Evolutionary conservation across 2,113 vertebrate species (phyloP).

Genomic region (Platichthys flesus): DNA sequence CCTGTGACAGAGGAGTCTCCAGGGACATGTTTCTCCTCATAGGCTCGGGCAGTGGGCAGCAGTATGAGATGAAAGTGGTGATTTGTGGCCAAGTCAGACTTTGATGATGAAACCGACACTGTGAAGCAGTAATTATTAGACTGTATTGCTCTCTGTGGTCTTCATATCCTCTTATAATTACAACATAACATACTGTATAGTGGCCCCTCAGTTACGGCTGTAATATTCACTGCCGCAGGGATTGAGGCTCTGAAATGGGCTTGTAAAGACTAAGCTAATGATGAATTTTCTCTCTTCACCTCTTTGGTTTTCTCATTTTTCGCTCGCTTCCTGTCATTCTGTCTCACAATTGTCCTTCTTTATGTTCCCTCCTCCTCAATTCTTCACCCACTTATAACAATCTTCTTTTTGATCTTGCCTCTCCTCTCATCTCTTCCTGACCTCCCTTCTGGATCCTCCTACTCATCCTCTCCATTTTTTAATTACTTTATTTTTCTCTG

Average conservation of each 20-base stretch:
- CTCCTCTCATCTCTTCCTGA: slow-evolving; percentile 53
- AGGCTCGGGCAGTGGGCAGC: slow-evolving; percentile 33
- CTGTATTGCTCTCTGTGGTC: slow-evolving; percentile 76
- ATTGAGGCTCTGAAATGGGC: slow-evolving; percentile 50
- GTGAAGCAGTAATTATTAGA: slow-evolving; percentile 78
- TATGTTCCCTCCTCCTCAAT: slow-evolving; percentile 43
- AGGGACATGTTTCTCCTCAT: slow-evolving; percentile 51
- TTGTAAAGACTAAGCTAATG: slow-evolving; percentile 69
- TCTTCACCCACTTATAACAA: slow-evolving; percentile 51
- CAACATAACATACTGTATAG: slow-evolving; percentile 66
- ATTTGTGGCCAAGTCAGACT: slow-evolving; percentile 74
- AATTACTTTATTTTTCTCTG: slow-evolving; percentile 39
- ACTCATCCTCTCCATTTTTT: slow-evolving; percentile 37
- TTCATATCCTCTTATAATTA: slow-evolving; percentile 77
- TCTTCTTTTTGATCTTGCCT: slow-evolving; percentile 59
- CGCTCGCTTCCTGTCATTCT: slow-evolving; percentile 45
- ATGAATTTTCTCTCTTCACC: slow-evolving; percentile 64
- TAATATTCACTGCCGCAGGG: slow-evolving; percentile 64
- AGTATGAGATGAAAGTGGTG: slow-evolving; percentile 75
- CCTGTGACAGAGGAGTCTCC: slow-evolving; percentile 50
- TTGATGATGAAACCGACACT: slow-evolving; percentile 82
- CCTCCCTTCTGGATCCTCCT: slow-evolving; percentile 46
- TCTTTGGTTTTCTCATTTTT: slow-evolving; percentile 57
- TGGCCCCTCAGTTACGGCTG: slow-evolving; percentile 57
- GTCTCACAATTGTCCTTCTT: slow-evolving; percentile 63